Base-by-base conservation (phyloP, 2,888 invertebrate genomes). In the Terebella lapidaria region DNA sequence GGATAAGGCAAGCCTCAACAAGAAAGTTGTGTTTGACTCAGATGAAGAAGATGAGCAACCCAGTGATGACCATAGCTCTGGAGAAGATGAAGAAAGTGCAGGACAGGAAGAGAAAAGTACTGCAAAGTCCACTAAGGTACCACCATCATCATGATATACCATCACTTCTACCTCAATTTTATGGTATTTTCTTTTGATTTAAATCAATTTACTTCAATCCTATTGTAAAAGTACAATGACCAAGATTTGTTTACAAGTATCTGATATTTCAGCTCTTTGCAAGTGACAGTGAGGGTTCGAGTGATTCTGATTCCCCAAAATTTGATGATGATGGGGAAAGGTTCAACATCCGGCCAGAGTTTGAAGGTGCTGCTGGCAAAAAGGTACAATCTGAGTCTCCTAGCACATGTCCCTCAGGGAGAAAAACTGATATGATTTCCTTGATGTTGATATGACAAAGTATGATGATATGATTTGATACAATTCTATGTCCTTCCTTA, bases 311-410 rank as follows among this genome's bases (percentile, higher is more conserved):
- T 22, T 15, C 5, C 18, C 47, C 49, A 3, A 87, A 89, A 77
- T 62, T 63, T 1, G 62, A 71, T 5, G 49, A 51, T 3, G 87
- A 89, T 77, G 62, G 64, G 1, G 62, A 71, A 1, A 69, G 64
- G 58, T 76, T 77, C 56, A 79, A 85, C 68, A 78, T 88, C 20
- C 87, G 86, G 76, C 83, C 87, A 58, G 86, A 88, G 70, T 87
- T 86, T 79, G 86, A 87, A 76, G 87, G 87, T 26, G 83, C 84
- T 73, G 84, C 85, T 69, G 86, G 87, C 10, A 84, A 85, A 78
- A 85, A 86, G 84, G 87, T 83, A 74, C n/a, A n/a, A 15, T 35
- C n/a, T n/a, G n/a, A n/a, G n/a, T 10, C n/a, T 35, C 42, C n/a
- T n/a, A n/a, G n/a, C n/a, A n/a, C n/a, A n/a, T n/a, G n/a, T n/a